Base-by-base conservation (phyloP, 2,888 invertebrate species). In the Aspidiotus rigidus region DNA sequence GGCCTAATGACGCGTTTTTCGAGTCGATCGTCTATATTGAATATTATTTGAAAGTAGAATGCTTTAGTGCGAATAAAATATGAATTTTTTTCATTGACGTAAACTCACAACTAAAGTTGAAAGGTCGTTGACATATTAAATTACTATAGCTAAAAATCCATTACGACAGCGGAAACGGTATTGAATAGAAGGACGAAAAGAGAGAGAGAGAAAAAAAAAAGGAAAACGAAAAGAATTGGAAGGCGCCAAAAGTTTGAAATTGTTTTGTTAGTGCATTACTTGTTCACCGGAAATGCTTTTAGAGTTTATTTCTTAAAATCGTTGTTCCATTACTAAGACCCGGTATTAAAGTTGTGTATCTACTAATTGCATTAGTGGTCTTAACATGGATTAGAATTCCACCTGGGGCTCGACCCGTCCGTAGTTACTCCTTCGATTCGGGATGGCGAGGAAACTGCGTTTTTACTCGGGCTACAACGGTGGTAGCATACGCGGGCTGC, bases 241-340 rank as follows among this genome's bases (percentile, higher is more conserved):
- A 40, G 55, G 28, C 64, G 39, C 54, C 64, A 15, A 64, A 64
- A 64, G 64, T 64, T 64, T 40, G 64, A 64, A 64, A 64, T 64
- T 64, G 64, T 64, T 64, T 64, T 64, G 64, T 64, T 64, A 64
- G 64, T 64, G 64, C 64, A 64, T 64, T 64, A 64, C 64, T 64
- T 54, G 40, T 40, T 54, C 64, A 54, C 64, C 64, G 55, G 54
- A 64, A 64, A 64, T 64, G 64, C 64, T 64, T 64, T 64, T 64
- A 64, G 54, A 64, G 64, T 64, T 64, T 64, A 64, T 64, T 64
- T 64, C 64, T 64, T 64, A 64, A 64, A 64, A 64, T 64, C 64
- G 64, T 64, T 64, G 64, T 64, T 64, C 64, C 64, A 64, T 64
- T 64, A 64, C 64, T 64, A 64, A 64, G 54, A 64, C 64, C 64